Base-by-base conservation (phyloP, 53 echinoderm and acorn worm species). In the Holothuria scabra region DNA sequence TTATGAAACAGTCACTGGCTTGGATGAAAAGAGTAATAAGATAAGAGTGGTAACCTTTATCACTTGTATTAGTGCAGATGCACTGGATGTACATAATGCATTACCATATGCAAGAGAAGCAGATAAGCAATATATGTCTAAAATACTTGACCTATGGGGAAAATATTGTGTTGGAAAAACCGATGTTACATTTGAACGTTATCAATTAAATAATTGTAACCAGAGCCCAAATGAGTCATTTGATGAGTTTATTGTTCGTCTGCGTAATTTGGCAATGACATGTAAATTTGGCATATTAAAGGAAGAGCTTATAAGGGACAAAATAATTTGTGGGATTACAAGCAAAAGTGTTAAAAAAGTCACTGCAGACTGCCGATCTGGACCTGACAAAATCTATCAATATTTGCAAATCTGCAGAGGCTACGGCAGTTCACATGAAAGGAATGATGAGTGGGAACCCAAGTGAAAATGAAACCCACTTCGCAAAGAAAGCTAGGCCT, bases 41-140 rank as follows among this genome's bases (percentile, higher is more conserved):
- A 29, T 86, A 12, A 48, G 85, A 38, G 67, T 89, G 60, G 90
- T 86, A 16, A 48, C 76, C n/a, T 90, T 90, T 31, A 86, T 90
- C 63, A 90, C 90, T 1, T 86, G 86, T 20, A 83, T 90, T n/a
- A 86, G 90, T 20, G 11, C 64, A 22, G 83, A 90, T n/a, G 86
- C 86, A 61, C 20, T 90, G 12, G 86, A 86, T 60, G 69, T 86
- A 28, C 90, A 90, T 33, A 86, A 90, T 71, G 76, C 74, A 7
- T 33, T 90, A 16, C 83, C 90, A 10, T 90, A 83, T 83, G 56
- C 79, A 32, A 32, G 22, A 23, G 86, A 90, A 13, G 83, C 74
- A 26, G 90, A 90, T 29, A 86, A 69, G 52, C 48, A 83, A 44
- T 19, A 60, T 26, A 33, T 90, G 38, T 28, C 32, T 65, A 61